Evolutionary conservation across 2,113 vertebrate species (phyloP).

Genomic region (Lepidothrix coronata): DNA sequence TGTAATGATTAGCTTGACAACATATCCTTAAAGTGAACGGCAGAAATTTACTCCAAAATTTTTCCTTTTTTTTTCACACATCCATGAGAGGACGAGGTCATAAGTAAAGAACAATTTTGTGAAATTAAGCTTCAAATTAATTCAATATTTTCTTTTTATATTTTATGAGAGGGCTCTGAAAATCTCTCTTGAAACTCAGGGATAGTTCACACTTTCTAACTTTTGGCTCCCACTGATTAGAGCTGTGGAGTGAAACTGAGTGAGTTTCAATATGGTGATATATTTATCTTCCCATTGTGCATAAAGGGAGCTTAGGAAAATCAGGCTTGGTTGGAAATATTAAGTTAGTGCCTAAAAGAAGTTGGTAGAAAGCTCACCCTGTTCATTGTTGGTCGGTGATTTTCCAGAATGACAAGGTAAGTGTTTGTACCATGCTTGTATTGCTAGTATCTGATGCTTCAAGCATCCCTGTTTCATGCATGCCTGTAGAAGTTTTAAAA

Average conservation of each 20-base stretch:
- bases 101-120: not conserved
- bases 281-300: not conserved
- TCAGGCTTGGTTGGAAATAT: not conserved
- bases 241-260: not conserved
- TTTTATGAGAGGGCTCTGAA: not conserved
- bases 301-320: not conserved
- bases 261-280: rapidly evolving
- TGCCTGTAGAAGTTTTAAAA: not conserved
- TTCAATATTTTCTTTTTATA: not conserved
- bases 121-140: not conserved
- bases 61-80: not conserved
- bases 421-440: not conserved
- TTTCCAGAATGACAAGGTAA: not conserved
- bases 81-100: not conserved
- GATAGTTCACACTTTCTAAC: not conserved
- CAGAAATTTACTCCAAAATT: not conserved
- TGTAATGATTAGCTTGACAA: constrained; percentile 50
- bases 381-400: not conserved
- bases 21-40: constrained; percentile 15
- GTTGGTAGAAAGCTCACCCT: not conserved
- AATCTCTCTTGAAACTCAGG: not conserved
- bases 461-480: too few relatives aligned
- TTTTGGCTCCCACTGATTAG: not conserved
- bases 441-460: not conserved
- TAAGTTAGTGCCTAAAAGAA: not conserved